Evolutionary conservation across 2,888 invertebrate species (phyloP).

Genomic region (Mycalesis mineus): DNA sequence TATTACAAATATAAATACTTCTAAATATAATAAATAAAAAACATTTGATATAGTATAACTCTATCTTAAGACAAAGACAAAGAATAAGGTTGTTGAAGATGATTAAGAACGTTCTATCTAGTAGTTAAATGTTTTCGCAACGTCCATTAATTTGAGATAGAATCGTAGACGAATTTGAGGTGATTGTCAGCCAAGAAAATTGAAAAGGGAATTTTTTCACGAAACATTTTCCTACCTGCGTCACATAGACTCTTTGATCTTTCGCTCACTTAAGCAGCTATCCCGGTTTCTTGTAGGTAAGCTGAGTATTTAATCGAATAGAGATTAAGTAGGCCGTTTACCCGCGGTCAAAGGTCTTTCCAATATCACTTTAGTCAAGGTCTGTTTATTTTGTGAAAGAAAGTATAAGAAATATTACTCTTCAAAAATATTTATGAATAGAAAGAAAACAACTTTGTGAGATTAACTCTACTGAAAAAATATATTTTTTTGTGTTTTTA

Average conservation of each 20-base stretch:
- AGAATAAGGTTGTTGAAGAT: too few species aligned
- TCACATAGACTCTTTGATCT: constrained; percentile 1
- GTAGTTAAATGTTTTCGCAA: neutral
- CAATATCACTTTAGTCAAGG: neutral
- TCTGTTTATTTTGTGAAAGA: neutral
- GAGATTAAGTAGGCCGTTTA: constrained; percentile 3
- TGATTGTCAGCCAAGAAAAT: neutral
- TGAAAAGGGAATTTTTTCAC: neutral
- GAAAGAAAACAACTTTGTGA: too few species aligned
- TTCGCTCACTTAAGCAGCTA: constrained; percentile 4
- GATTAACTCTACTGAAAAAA: too few species aligned
- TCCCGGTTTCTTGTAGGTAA: neutral
- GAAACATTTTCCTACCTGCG: neutral
- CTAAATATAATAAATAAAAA: too few species aligned
- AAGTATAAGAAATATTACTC: neutral
- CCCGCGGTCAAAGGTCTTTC: constrained; percentile 1
- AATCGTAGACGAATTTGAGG: too few species aligned
- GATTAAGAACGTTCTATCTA: too few species aligned
- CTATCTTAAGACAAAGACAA: too few species aligned
- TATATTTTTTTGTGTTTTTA: too few species aligned
- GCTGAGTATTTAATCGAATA: constrained; percentile 7
- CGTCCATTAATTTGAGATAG: neutral
- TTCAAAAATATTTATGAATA: too few species aligned
- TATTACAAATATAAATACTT: too few species aligned
- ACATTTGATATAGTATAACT: too few species aligned